A percentile compares a stretch with the other conserved stretches of the same genome.
These are phyloP conservation scores for Notoglanidium macrostoma DNA, from an alignment of 2,797 vertebrate species.

Conservation along the genomic window DNA sequence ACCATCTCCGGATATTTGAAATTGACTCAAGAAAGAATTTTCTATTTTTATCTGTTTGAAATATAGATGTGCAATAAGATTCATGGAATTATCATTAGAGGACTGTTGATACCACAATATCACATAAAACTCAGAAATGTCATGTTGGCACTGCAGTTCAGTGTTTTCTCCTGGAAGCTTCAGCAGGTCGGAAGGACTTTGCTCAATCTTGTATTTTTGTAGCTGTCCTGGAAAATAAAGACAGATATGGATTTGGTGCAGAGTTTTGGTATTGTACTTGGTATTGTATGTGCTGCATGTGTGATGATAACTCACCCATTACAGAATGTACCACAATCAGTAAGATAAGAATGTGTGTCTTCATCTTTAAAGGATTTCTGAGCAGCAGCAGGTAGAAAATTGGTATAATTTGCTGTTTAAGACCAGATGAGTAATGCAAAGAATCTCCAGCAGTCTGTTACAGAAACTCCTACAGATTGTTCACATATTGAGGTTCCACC, in stretches of 20 bases:
- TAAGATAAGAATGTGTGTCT: neutral
- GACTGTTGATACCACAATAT: too few species aligned
- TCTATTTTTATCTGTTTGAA: too few species aligned
- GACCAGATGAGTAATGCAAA: neutral
- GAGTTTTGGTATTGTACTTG: neutral
- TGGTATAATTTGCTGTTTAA: neutral
- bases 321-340: neutral
- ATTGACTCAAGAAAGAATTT: too few species aligned
- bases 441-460: neutral
- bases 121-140: neutral
- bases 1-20: too few species aligned
- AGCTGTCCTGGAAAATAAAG: slow-evolving; percentile 22
- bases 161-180: neutral
- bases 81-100: too few species aligned
- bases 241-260: neutral
- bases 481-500: neutral
- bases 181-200: slow-evolving; percentile 31
- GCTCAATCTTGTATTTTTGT: slow-evolving; percentile 34
- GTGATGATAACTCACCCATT: neutral
- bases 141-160: slow-evolving; percentile 32
- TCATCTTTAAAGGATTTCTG: neutral
- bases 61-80: too few species aligned
- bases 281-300: neutral
- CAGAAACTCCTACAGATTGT: neutral
- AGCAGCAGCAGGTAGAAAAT: neutral